Evolutionary conservation across 1,140 invertebrate species (phyloP), one percentile per base, ranked within the genome.

Genomic region (Pectinophora gossypiella): DNA sequence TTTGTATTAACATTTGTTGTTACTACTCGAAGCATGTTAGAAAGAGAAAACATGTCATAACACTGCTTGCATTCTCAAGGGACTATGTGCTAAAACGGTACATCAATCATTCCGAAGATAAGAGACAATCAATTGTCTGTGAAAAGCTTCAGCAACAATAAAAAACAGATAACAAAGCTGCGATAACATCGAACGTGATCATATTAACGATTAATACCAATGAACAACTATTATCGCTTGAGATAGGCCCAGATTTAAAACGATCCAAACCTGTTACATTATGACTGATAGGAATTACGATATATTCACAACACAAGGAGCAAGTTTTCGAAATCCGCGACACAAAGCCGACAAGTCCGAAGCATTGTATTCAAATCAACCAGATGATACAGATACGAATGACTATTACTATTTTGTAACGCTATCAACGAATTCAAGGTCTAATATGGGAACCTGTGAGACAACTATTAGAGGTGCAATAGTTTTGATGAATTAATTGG

Each of bases 281-380:
- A 32, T 32, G 27, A 32, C 27, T 32, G 27, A 32, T 32, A 32
- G 27, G n/a, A n/a, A 12, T 9, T 12, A 32, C 27, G 27, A 12
- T 32, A n/a, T n/a, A n/a, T n/a, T n/a, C n/a, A 32, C 54, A 36
- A 50, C 43, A 53, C 45, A 48, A 22, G 36, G 52, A 56, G 55
- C 45, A 45, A 52, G 20, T 51, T 61, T 63, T 56, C 52, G 53
- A 64, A 70, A 64, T 57, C 52, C 35, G 57, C 53, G 32, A 59
- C 48, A 48, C 21, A 13, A 38, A 48, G 20, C 44, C 20, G 56
- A 61, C 63, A 55, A 56, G 56, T 63, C 50, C 54, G 23, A 47
- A 59, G 54, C 55, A 77, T 77, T 77, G 74, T 77, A 77, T 76
- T 64, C 64, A 74, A 76, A 76, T 76, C 22, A 64, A 61, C 48